Evolutionary conservation across 2,888 invertebrate genomes (phyloP).

Genomic region (Phengaris alcon): DNA sequence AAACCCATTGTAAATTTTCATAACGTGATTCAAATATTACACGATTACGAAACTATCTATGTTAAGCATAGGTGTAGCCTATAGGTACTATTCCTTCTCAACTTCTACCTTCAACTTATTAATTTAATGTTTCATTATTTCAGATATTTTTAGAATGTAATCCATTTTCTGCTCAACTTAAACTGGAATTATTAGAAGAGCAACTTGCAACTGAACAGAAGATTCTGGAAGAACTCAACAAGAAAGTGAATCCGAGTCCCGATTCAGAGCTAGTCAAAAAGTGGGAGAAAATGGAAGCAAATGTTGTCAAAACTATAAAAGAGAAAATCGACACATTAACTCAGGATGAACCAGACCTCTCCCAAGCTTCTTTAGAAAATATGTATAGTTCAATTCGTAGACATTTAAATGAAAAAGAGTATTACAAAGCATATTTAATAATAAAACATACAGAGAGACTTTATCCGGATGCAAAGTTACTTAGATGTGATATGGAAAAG

Average conservation of each 20-base stretch:
- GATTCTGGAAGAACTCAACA: slow-evolving; percentile 81
- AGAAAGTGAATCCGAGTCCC: slow-evolving; percentile 66
- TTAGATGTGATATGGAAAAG: slow-evolving; percentile 71
- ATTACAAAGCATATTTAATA: slow-evolving; percentile 73
- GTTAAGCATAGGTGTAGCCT: too few species aligned
- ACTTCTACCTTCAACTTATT: too few species aligned
- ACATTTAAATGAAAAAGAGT: slow-evolving; percentile 69
- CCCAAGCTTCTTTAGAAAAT: slow-evolving; percentile 67
- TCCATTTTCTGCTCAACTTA: slow-evolving; percentile 88
- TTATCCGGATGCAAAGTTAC: slow-evolving; percentile 68
- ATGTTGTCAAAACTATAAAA: slow-evolving; percentile 71
- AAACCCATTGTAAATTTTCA: too few species aligned
- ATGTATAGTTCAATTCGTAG: slow-evolving; percentile 65
- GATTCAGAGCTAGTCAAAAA: slow-evolving; percentile 67
- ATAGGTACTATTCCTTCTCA: too few species aligned
- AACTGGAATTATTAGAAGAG: slow-evolving; percentile 76
- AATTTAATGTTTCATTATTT: slow-evolving; percentile 35
- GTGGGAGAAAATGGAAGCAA: slow-evolving; percentile 77
- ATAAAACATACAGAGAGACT: slow-evolving; percentile 71
- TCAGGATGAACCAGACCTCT: slow-evolving; percentile 69
- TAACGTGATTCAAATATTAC: too few species aligned
- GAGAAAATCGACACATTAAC: slow-evolving; percentile 67
- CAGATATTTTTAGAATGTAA: slow-evolving; percentile 89
- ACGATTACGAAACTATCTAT: too few species aligned
- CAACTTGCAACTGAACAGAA: slow-evolving; percentile 80